Percentiles rank a stretch among this genome's conserved stretches.
phyloP scores from a whole-genome alignment of 1,140 invertebrate species.

The Orius insidiosus region DNA sequence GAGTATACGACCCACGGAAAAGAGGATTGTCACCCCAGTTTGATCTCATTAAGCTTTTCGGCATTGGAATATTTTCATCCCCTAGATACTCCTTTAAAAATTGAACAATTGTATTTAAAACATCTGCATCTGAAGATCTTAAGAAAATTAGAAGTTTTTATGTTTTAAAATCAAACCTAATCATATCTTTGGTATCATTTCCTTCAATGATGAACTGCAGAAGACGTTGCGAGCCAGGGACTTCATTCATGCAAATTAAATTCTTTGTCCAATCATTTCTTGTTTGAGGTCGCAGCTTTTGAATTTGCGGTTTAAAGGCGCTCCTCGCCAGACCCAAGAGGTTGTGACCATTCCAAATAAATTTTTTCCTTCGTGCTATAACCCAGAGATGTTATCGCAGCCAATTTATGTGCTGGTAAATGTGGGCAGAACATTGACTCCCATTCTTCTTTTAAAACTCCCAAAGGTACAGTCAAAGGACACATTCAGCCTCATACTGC shows the following conservation, averaged over 20 bases:
- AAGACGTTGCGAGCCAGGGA: conserved; percentile 47
- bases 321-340: conserved; percentile 47
- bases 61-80: no score
- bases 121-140: neutral
- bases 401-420: conserved; percentile 50
- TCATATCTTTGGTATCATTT: conserved; percentile 29
- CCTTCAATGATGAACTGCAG: conserved; percentile 29
- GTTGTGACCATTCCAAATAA: conserved; percentile 60
- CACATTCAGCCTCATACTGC: conserved; percentile 53
- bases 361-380: conserved; percentile 40
- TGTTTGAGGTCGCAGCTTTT: neutral
- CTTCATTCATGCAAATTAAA: conserved; percentile 40
- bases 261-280: conserved; percentile 50
- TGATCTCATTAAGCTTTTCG: no score
- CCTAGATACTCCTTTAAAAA: neutral
- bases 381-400: conserved; percentile 41
- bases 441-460: conserved; percentile 60
- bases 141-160: neutral
- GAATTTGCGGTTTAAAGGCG: conserved; percentile 1
- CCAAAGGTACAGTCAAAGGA: conserved; percentile 61
- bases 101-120: neutral
- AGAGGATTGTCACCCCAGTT: no score
- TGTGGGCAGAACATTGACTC: conserved; percentile 56
- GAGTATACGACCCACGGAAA: no score
- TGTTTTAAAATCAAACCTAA: neutral